Percentiles rank a stretch among this genome's conserved stretches.
These are phyloP conservation scores for Tragelaphus scriptus DNA, from an alignment of 2,113 vertebrate species.

Conservation along the genomic window DNA sequence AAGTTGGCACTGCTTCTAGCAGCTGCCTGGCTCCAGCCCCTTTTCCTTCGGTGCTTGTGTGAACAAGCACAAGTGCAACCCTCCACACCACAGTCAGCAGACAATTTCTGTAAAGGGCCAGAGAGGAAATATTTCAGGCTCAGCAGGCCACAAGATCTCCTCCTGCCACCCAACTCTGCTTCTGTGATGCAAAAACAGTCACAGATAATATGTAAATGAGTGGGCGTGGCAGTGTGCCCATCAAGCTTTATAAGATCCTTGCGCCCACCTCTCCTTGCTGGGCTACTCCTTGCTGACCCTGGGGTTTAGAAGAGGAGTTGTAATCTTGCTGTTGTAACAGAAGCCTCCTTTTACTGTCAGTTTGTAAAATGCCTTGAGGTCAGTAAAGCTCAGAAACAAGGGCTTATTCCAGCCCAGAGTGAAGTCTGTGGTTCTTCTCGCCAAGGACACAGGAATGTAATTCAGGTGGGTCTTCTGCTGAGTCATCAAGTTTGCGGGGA, in stretches of 20 bases:
- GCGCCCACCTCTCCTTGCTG: neutral
- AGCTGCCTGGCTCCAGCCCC: neutral
- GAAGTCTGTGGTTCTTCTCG: neutral
- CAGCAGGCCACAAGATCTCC: neutral
- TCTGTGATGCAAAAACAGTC: neutral
- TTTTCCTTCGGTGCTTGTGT: neutral
- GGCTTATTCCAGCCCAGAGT: neutral
- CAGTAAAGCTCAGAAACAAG: neutral
- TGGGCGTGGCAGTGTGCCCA: rapidly evolving
- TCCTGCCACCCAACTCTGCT: rapidly evolving
- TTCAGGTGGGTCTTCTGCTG: neutral
- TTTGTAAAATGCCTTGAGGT: neutral
- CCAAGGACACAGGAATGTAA: neutral
- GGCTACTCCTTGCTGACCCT: neutral
- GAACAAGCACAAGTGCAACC: rapidly evolving
- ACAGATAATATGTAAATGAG: neutral
- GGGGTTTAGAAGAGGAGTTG: neutral
- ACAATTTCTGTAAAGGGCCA: neutral
- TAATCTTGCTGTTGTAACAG: neutral
- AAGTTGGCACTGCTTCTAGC: too few relatives aligned
- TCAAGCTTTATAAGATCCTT: too few relatives aligned
- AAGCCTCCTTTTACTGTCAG: neutral
- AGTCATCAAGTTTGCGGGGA: neutral
- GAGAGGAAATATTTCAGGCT: neutral
- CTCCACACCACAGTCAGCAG: neutral